A percentile compares a stretch with the other conserved stretches of the same genome.
These are phyloP conservation scores for Gephyroberyx darwinii DNA, from an alignment of 2,797 vertebrate genomes.

Conservation along the genomic window DNA sequence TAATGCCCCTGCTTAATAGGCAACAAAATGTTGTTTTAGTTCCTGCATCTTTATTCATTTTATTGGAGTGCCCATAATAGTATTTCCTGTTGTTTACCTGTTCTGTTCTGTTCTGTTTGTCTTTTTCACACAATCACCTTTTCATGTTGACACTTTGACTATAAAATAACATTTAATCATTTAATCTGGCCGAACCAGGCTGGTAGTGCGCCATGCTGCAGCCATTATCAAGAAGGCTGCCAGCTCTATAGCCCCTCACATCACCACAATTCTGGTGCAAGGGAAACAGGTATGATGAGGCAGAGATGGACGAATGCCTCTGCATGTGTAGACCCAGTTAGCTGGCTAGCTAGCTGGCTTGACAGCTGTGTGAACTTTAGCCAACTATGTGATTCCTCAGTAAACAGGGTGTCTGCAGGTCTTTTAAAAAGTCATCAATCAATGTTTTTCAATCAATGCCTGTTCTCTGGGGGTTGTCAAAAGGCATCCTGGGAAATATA, in stretches of 20 bases:
- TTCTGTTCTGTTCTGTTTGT: constrained; percentile 1
- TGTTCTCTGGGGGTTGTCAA: too few relatives aligned
- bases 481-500: too few relatives aligned
- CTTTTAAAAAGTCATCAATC: background rate
- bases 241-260: constrained; percentile 95
- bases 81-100: constrained; percentile 2
- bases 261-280: constrained; percentile 97
- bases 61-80: background rate
- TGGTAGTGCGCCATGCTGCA: constrained; percentile 92
- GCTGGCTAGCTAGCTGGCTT: constrained; percentile 43
- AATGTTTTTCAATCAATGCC: too few relatives aligned
- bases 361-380: constrained; percentile 61
- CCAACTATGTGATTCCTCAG: background rate
- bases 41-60: background rate
- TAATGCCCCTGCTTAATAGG: background rate
- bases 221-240: constrained; percentile 91
- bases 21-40: background rate
- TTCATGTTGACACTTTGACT: constrained; percentile 10
- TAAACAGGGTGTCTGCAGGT: background rate
- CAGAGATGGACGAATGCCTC: constrained; percentile 26
- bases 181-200: constrained; percentile 81
- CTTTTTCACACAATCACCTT: constrained; percentile 11
- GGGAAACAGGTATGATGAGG: constrained; percentile 93
- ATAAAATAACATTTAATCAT: constrained; percentile 51
- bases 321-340: constrained; percentile 72